These are phyloP conservation scores for Rutilus rutilus DNA, from an alignment of 2,113 vertebrate species.

Conservation along the genomic window DNA sequence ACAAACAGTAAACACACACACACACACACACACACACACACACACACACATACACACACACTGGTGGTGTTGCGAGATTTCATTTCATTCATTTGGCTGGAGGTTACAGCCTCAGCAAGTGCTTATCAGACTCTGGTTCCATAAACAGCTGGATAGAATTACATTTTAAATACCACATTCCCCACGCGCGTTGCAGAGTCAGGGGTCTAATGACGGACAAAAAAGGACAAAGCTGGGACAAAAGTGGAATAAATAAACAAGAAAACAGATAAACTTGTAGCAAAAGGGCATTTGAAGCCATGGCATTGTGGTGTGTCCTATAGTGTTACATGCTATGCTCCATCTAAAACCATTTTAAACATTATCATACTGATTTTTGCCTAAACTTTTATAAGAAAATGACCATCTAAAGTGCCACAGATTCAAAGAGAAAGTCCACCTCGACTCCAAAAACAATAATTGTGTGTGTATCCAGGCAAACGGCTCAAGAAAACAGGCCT, in stretches of 20 bases:
- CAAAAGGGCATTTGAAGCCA: neutral
- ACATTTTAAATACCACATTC: constrained; percentile 50
- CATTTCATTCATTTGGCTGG: constrained; percentile 53
- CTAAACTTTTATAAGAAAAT: neutral
- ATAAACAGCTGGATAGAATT: constrained; percentile 53
- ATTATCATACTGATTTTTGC: neutral
- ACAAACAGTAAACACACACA: constrained; percentile 2
- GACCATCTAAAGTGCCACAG: neutral
- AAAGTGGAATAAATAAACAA: constrained; percentile 36
- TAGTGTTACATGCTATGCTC: neutral
- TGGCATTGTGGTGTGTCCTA: neutral
- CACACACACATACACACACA: neutral
- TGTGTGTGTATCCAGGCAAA: neutral
- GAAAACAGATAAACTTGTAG: constrained; percentile 26
- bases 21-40: constrained; percentile 41
- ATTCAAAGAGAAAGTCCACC: neutral
- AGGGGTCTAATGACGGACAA: constrained; percentile 30
- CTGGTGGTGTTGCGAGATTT: neutral
- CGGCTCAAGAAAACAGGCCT: neutral
- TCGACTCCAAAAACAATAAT: neutral
- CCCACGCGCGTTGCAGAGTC: constrained; percentile 29
- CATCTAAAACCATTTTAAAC: neutral
- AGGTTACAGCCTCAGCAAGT: constrained; percentile 63
- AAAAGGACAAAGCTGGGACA: constrained; percentile 20
- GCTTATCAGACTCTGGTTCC: constrained; percentile 60